These are phyloP conservation scores for Polyommatus icarus DNA, from an alignment of 2,888 invertebrate species.

Conservation along the genomic window DNA sequence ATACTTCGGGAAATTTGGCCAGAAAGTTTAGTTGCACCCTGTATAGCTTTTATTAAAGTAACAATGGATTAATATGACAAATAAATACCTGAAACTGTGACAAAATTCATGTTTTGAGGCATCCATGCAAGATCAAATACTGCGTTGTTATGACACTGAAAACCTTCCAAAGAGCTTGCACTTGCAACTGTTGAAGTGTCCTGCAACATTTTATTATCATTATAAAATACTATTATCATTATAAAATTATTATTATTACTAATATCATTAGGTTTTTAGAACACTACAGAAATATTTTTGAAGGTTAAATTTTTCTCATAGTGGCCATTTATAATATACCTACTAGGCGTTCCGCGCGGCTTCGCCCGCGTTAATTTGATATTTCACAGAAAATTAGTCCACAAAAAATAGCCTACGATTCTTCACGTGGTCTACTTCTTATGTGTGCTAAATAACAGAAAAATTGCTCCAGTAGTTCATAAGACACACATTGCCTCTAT, in stretches of 20 bases:
- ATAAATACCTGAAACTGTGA: slow-evolving; percentile 87
- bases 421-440: no score
- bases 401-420: no score
- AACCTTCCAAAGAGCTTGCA: slow-evolving; percentile 69
- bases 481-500: no score
- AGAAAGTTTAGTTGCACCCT: no score
- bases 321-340: background rate
- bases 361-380: no score
- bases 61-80: background rate
- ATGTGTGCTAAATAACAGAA: no score
- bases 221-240: background rate
- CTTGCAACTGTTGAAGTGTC: slow-evolving; percentile 67
- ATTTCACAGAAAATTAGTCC: no score
- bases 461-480: no score
- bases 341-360: no score
- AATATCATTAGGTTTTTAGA: background rate
- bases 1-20: no score
- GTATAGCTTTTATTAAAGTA: no score
- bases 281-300: background rate
- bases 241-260: background rate
- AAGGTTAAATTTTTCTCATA: background rate
- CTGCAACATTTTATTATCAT: slow-evolving; percentile 51
- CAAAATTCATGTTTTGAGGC: slow-evolving; percentile 86
- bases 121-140: slow-evolving; percentile 95
- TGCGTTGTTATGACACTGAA: slow-evolving; percentile 89